phyloP scores from a whole-genome alignment of 2,797 vertebrate genomes.

The Spinus pinus region DNA sequence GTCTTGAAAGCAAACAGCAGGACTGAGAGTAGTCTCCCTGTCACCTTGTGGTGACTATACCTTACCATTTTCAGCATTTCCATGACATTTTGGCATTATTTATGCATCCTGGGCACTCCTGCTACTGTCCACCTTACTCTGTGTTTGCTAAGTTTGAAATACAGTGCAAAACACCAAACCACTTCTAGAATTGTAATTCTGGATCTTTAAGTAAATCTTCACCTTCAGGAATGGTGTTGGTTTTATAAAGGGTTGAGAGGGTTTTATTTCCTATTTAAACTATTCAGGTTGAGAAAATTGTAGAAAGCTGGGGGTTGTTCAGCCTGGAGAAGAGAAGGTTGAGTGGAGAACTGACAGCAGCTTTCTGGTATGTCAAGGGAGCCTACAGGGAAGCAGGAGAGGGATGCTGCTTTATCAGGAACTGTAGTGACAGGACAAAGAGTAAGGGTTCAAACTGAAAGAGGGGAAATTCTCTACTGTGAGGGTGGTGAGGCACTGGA shows the following conservation, averaged over 20 bases:
- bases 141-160: background rate
- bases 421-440: background rate
- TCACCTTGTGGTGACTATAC: background rate
- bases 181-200: background rate
- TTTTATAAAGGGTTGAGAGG: background rate
- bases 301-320: background rate
- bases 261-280: background rate
- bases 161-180: background rate
- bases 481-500: background rate
- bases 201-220: background rate
- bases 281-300: background rate
- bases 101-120: background rate
- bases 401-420: background rate
- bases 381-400: background rate
- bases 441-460: background rate
- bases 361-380: background rate
- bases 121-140: background rate
- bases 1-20: background rate
- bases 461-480: background rate
- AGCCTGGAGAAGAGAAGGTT: background rate
- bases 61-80: background rate
- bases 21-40: background rate
- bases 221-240: background rate
- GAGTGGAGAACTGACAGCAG: background rate
- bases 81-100: background rate